A percentile compares a stretch with the other conserved stretches of the same genome.
phyloP scores from a whole-genome alignment of 1,140 invertebrate genomes.

The Drosophila suzukii region DNA sequence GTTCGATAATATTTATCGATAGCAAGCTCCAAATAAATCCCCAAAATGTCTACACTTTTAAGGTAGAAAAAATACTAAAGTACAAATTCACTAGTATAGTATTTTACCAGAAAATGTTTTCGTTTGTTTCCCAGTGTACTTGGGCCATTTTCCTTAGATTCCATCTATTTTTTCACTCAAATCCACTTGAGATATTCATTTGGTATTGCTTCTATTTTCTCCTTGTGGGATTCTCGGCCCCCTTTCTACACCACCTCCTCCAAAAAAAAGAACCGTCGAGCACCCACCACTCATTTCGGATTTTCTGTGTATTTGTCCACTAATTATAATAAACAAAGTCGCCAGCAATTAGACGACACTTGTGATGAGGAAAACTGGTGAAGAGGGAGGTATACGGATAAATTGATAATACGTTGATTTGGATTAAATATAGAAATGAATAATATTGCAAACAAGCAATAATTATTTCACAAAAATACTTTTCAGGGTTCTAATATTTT shows the following conservation, averaged over 20 bases:
- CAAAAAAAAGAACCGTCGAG: not conserved
- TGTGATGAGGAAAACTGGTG: conserved; percentile 2
- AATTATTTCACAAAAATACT: too few species aligned
- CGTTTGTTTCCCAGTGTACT: conserved; percentile 1
- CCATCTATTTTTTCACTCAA: conserved; percentile 15
- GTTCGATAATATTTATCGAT: too few species aligned
- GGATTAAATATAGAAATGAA: too few species aligned
- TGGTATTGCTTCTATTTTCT: conserved; percentile 11
- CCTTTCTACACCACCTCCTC: not conserved
- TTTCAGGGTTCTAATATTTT: too few species aligned
- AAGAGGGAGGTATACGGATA: not conserved
- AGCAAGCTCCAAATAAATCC: not conserved
- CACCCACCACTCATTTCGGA: not conserved
- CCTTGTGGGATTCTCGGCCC: conserved; percentile 15
- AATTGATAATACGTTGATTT: not conserved
- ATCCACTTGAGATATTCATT: conserved; percentile 42
- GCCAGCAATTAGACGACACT: conserved; percentile 48
- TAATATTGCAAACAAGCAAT: too few species aligned
- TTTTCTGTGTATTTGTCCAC: conserved; percentile 39
- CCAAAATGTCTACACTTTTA: not conserved
- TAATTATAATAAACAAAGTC: conserved; percentile 66
- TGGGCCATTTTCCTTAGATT: conserved; percentile 7
- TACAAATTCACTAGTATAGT: not conserved
- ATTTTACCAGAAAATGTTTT: not conserved
- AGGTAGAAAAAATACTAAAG: not conserved